Conservation (phyloP, 2,797 vertebrate species). For the Periparus ater region DNA sequence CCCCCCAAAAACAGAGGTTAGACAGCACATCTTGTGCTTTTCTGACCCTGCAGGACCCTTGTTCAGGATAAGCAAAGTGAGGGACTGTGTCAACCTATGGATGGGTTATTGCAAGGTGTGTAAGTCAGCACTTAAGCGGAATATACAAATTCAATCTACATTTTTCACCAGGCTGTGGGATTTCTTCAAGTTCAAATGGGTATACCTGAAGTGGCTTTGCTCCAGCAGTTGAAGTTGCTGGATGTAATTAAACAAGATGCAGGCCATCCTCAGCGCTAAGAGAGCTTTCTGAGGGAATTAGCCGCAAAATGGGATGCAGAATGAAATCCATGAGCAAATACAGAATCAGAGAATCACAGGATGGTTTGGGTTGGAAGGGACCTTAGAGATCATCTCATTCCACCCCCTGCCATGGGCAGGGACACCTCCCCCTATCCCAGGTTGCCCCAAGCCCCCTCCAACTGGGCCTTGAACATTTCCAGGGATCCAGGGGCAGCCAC, state of each 20-base stretch:
- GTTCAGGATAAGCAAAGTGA: neutral
- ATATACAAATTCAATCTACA: neutral
- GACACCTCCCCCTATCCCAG: neutral
- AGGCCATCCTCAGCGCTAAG: neutral
- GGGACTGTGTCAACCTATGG: neutral
- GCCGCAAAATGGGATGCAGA: neutral
- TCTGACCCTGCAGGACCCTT: neutral
- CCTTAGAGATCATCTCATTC: neutral
- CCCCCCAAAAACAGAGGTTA: neutral
- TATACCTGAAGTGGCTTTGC: neutral
- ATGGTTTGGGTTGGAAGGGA: neutral
- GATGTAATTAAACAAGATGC: neutral
- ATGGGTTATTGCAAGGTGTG: neutral
- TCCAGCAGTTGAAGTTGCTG: neutral
- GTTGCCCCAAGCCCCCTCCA: fast-evolving
- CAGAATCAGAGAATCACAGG: neutral
- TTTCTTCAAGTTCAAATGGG: neutral
- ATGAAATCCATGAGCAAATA: neutral
- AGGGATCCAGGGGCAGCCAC: neutral
- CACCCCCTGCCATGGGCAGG: neutral
- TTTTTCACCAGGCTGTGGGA: neutral
- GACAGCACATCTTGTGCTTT: neutral
- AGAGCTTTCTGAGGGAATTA: neutral
- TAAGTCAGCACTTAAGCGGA: neutral
- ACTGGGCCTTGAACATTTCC: fast-evolving